phyloP scores from a whole-genome alignment of 2,888 invertebrate genomes.

The Brachyptera risi region DNA sequence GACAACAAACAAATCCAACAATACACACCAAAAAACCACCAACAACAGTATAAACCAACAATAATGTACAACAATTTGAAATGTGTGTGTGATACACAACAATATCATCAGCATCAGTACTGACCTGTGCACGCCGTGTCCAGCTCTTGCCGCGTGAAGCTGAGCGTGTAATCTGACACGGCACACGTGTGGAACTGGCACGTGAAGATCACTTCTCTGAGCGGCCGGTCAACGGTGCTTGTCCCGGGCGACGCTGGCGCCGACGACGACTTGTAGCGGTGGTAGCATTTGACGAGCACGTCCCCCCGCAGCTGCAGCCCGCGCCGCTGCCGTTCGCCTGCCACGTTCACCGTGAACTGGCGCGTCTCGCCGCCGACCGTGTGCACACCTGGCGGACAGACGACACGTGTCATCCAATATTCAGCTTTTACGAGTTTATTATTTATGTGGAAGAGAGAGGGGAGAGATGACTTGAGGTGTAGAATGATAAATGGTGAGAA shows the following conservation, averaged over 20 bases:
- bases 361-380: conserved; percentile 61
- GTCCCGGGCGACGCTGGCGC: conserved; percentile 37
- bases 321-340: conserved; percentile 54
- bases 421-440: too few relatives aligned
- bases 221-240: conserved; percentile 30
- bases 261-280: conserved; percentile 48
- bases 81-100: too few relatives aligned
- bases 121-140: conserved; percentile 80
- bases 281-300: conserved; percentile 87
- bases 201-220: conserved; percentile 69
- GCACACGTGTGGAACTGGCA: conserved; percentile 95
- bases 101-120: too few relatives aligned
- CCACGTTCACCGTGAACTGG: conserved; percentile 67
- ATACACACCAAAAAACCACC: too few relatives aligned
- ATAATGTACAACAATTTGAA: too few relatives aligned
- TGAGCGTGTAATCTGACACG: conserved; percentile 76
- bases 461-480: too few relatives aligned
- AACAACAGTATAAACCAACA: too few relatives aligned
- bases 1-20: too few relatives aligned
- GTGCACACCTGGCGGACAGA: conserved; percentile 81
- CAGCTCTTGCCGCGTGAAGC: conserved; percentile 80
- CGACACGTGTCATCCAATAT: too few relatives aligned
- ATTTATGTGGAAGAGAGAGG: too few relatives aligned
- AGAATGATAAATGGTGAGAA: too few relatives aligned
- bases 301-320: conserved; percentile 81